Evolutionary conservation across 2,797 vertebrate genomes (phyloP), one percentile per base, ranked within the genome.

Genomic region (Phaenicophaeus curvirostris): DNA sequence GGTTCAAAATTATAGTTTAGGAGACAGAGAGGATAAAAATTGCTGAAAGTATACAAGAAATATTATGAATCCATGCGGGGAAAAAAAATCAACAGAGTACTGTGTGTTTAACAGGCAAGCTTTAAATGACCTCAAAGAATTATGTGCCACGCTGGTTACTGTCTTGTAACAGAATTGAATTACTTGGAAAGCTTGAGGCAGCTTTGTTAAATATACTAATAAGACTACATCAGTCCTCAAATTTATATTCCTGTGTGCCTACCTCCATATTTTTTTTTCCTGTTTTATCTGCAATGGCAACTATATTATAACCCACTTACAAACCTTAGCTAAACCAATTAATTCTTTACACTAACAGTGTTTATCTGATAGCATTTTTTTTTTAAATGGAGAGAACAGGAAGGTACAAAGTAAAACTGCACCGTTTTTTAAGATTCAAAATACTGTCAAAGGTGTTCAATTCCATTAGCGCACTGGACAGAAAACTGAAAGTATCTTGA

Each of bases 71-170:
- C 66, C 59, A 78, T 94, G 89, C 72, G 18, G 13, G 12, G n/a
- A n/a, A 13, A 18, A 33, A 59, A 92, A 91, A 66, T 58, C 55
- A 78, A 59, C 42, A 48, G 75, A 93, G 55, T 91, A 92, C 90
- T 76, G 62, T 83, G 96, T 94, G 31, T 65, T 88, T 90, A 90
- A 89, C 78, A 92, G 72, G 17, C 53, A 73, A 67, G 62, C 71
- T 97, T 96, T 89, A 95, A 84, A 83, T 80, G 33, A 95, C 85
- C 54, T 90, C 50, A 89, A 92, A 95, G 48, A 93, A 77, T 87
- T 87, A 46, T 48, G 35, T 79, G 76, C 65, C 33, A 54, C 73
- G 13, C 84, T 72, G 80, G 72, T 87, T 85, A 89, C 44, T 51
- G 48, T 62, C 66, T 66, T 76, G 13, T 73, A 75, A 63, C n/a